phyloP scores from a whole-genome alignment of 1,140 invertebrate genomes.

The Drosophila navojoa region DNA sequence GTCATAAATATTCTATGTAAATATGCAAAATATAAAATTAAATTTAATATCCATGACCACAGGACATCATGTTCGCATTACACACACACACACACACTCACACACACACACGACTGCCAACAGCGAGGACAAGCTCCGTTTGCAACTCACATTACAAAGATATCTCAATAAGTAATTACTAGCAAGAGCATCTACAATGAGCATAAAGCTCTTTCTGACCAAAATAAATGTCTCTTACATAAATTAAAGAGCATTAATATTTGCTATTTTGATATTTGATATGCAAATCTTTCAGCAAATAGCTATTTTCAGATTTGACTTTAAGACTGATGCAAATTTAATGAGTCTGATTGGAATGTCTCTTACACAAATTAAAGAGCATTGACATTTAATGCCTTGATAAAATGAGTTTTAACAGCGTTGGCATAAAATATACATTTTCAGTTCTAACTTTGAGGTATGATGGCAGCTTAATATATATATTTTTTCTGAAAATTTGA shows the following conservation, averaged over 20 bases:
- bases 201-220: neutral
- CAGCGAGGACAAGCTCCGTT: neutral
- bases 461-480: no score
- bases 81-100: conserved; percentile 1
- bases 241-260: neutral
- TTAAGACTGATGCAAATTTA: no score
- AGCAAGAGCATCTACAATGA: neutral
- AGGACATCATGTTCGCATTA: conserved; percentile 20
- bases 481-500: no score
- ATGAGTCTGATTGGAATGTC: no score
- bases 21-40: conserved; percentile 64
- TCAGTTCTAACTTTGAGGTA: no score
- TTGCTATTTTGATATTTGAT: neutral
- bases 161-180: conserved; percentile 24
- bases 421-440: no score
- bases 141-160: conserved; percentile 4
- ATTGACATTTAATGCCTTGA: no score
- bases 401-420: no score
- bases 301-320: no score
- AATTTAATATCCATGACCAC: conserved; percentile 49
- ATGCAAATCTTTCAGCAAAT: no score
- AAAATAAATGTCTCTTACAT: neutral
- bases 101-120: neutral
- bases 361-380: no score
- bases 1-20: conserved; percentile 59